A percentile compares a stretch with the other conserved stretches of the same genome.
These are phyloP conservation scores for Oithona nana DNA, from an alignment of 2,888 invertebrate species.

Conservation along the genomic window DNA sequence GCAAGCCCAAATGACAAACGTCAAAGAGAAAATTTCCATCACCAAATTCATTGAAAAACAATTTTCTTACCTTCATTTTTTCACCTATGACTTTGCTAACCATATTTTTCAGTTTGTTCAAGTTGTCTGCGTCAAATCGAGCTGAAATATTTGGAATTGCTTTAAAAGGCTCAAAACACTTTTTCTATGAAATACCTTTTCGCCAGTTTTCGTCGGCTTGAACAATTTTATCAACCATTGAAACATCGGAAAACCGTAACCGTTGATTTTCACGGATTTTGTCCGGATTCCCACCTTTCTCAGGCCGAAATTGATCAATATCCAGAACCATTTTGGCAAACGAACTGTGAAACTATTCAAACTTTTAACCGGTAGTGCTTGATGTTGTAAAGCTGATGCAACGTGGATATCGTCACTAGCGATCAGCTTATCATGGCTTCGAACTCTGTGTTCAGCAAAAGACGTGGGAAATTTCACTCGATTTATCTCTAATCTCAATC, in stretches of 20 bases:
- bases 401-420: no score
- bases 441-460: no score
- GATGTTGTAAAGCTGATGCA: no score
- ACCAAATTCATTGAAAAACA: no score
- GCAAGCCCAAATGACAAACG: no score
- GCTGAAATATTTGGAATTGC: constrained; percentile 29
- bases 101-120: constrained; percentile 85
- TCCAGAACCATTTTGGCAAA: constrained; percentile 51
- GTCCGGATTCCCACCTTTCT: constrained; percentile 84
- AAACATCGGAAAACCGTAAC: constrained; percentile 79
- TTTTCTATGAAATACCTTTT: constrained; percentile 31
- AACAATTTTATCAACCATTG: constrained; percentile 73
- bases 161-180: neutral
- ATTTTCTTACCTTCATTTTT: constrained; percentile 81
- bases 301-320: constrained; percentile 81
- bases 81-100: constrained; percentile 93
- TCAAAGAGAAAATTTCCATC: no score
- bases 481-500: no score
- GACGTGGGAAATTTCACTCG: no score
- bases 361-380: no score
- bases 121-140: constrained; percentile 74
- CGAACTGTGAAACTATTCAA: no score
- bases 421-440: no score
- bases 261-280: constrained; percentile 77
- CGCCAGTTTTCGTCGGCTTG: constrained; percentile 78